Evolutionary conservation across 2,888 invertebrate species (phyloP), one percentile per base, ranked within the genome.

Genomic region (Mythimna albipuncta): DNA sequence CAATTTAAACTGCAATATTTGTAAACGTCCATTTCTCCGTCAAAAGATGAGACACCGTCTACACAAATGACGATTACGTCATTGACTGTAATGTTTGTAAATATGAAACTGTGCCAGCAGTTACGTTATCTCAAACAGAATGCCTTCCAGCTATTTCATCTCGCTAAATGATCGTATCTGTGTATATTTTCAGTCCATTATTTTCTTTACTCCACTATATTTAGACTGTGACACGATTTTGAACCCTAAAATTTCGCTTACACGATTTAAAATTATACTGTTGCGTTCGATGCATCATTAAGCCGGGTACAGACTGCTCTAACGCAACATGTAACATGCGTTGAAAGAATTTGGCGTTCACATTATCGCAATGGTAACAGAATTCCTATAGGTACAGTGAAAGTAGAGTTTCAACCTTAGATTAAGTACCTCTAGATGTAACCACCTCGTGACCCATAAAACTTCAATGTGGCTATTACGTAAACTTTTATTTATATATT

Each of bases 131-230:
- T 59, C 64, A 79, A 84, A 81, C 75, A 81, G 74, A 55, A 85
- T 69, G 72, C 76, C 69, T 79, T 73, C 72, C 70, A 84, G 74
- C 65, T 52, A 86, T 77, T 79, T 77, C 85, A 84, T 86, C 82
- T 81, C 67, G 13, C 6, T 9, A 69, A 55, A 61, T 59, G 71
- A 77, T 75, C 35, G 41, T 59, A 79, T 81, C 79, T 84, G 47
- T n/a, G 63, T 75, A 64, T 64, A 73, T 80, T 85, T 85, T 85
- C 83, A 82, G 72, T 19, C 47, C 32, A 62, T 65, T 77, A 72
- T 76, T 69, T 58, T 75, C 61, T 69, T 47, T 54, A 69, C 64
- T 55, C 19, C 19, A 32, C 38, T 64, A 35, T 59, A 69, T 47
- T 69, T 69, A 64, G n/a, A 13, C 7, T 21, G 10, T 7, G 26